These are phyloP conservation scores for Stenoptilia bipunctidactyla DNA, from an alignment of 2,888 invertebrate genomes.

Conservation along the genomic window DNA sequence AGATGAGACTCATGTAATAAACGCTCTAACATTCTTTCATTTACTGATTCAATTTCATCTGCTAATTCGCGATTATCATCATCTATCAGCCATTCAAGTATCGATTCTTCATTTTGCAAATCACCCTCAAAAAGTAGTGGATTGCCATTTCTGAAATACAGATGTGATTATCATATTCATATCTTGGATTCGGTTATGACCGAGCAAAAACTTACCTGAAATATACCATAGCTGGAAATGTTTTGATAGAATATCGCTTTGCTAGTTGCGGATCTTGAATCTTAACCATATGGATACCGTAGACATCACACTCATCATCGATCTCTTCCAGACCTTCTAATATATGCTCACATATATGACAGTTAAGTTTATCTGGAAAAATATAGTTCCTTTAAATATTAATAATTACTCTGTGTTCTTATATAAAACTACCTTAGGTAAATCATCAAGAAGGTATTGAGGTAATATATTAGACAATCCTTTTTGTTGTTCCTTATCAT, in stretches of 20 bases:
- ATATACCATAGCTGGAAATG: conserved; percentile 93
- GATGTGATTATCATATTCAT: background rate
- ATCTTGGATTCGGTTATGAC: background rate
- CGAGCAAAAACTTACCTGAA: conserved; percentile 74
- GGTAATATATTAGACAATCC: background rate
- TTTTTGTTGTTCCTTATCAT: background rate
- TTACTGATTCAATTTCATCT: conserved; percentile 94
- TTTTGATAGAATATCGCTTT: conserved; percentile 93
- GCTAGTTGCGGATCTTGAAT: conserved; percentile 93
- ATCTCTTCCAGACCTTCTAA: conserved; percentile 89
- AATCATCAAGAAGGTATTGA: too few relatives aligned
- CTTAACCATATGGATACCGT: conserved; percentile 93
- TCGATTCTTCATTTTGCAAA: conserved; percentile 91
- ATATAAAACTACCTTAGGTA: too few relatives aligned
- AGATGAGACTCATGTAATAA: conserved; percentile 88
- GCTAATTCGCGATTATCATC: conserved; percentile 94
- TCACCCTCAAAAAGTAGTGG: conserved; percentile 92
- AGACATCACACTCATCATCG: conserved; percentile 92
- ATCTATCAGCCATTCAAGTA: conserved; percentile 92
- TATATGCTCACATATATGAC: conserved; percentile 92
- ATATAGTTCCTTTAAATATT: background rate
- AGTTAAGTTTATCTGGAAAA: conserved; percentile 85
- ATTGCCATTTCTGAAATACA: conserved; percentile 84
- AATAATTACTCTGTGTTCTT: too few relatives aligned
- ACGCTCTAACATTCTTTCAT: conserved; percentile 88